Conservation (phyloP, 2,888 invertebrate species). For the Aethes cnicana region DNA sequence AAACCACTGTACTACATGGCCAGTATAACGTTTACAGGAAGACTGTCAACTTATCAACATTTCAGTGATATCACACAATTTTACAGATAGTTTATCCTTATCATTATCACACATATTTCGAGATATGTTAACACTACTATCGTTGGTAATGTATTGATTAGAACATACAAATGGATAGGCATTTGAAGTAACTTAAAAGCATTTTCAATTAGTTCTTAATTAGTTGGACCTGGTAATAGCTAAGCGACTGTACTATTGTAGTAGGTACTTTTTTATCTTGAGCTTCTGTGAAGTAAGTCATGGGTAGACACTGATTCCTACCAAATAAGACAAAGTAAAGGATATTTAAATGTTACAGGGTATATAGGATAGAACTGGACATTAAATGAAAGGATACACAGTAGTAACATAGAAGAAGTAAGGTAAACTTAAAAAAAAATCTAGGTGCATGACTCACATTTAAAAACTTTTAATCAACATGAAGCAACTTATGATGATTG, state of each 20-base stretch:
- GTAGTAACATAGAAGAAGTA: no score
- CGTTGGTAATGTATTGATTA: constrained; percentile 11
- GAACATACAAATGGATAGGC: constrained; percentile 19
- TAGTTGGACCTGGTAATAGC: not conserved
- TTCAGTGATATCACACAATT: constrained; percentile 59
- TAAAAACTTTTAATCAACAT: no score
- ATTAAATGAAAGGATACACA: no score
- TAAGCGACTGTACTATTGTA: no score
- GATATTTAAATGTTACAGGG: no score
- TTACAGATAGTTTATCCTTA: constrained; percentile 49
- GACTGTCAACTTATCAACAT: constrained; percentile 63
- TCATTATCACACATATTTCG: constrained; percentile 57
- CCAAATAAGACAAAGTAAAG: no score
- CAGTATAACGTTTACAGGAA: constrained; percentile 44
- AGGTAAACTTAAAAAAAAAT: constrained; percentile 6
- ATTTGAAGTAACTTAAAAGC: not conserved
- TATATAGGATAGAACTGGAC: no score
- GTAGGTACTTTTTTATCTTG: no score
- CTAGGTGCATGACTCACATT: no score
- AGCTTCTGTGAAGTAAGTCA: no score
- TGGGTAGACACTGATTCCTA: no score
- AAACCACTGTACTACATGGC: constrained; percentile 42
- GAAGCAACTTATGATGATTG: no score
- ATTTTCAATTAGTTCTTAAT: constrained; percentile 9
- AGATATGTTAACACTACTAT: constrained; percentile 45